Evolutionary conservation across 2,888 invertebrate genomes (phyloP).

Genomic region (Hypena proboscidalis): DNA sequence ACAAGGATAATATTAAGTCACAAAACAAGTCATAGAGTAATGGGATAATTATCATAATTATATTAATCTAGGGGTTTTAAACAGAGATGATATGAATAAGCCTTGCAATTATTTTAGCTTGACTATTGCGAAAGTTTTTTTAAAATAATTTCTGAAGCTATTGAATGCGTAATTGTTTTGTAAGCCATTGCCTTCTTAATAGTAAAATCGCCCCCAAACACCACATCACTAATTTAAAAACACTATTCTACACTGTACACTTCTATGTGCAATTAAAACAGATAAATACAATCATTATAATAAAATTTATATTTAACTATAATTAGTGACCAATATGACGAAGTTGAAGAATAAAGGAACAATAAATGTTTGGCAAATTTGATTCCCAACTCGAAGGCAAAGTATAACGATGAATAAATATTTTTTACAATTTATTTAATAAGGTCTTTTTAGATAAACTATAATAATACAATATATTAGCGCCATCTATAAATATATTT

Average conservation of each 20-base stretch:
- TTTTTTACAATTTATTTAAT: not conserved
- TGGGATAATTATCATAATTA: too few species aligned
- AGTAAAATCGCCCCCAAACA: too few species aligned
- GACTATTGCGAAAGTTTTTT: too few species aligned
- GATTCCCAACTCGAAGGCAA: slow-evolving; percentile 26
- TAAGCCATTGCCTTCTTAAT: slow-evolving; percentile 20
- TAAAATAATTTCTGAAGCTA: too few species aligned
- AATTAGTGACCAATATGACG: slow-evolving; percentile 22
- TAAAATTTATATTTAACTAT: slow-evolving; percentile 19
- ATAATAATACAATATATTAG: slow-evolving; percentile 14
- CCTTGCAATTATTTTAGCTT: too few species aligned
- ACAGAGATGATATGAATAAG: too few species aligned
- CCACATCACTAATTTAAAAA: slow-evolving; percentile 21
- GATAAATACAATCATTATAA: slow-evolving; percentile 16
- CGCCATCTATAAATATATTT: slow-evolving; percentile 37
- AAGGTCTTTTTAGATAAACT: slow-evolving; percentile 1
- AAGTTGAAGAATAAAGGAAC: slow-evolving; percentile 37
- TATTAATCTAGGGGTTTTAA: too few species aligned
- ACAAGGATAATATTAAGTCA: slow-evolving; percentile 5
- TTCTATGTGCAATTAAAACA: slow-evolving; percentile 28
- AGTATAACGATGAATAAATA: slow-evolving; percentile 11
- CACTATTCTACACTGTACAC: slow-evolving; percentile 30
- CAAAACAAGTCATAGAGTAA: too few species aligned
- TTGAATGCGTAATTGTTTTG: too few species aligned
- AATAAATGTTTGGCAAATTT: slow-evolving; percentile 34